Percentiles rank a stretch among this genome's conserved stretches.
phyloP scores from a whole-genome alignment of 2,888 invertebrate genomes.

The Yponomeuta sedellus region DNA sequence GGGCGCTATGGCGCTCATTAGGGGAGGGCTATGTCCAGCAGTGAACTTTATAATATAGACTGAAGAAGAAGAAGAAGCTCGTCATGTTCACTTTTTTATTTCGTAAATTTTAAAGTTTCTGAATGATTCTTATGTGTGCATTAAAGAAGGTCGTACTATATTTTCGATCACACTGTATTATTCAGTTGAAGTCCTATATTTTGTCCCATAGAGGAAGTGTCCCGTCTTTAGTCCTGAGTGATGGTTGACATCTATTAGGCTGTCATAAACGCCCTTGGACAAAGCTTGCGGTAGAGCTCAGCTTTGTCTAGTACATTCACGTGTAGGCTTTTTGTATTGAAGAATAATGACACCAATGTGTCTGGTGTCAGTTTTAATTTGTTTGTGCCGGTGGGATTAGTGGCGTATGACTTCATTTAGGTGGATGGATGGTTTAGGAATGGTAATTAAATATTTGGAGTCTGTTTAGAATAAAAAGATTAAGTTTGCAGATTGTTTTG shows the following conservation, averaged over 20 bases:
- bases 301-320: not conserved
- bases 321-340: not conserved
- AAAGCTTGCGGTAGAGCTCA: not conserved
- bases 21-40: too few species aligned
- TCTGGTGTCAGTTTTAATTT: not conserved
- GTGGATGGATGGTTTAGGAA: not conserved
- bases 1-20: too few species aligned
- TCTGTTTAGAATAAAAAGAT: too few species aligned
- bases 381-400: conserved; percentile 1
- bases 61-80: too few species aligned
- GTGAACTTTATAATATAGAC: too few species aligned
- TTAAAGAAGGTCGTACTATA: too few species aligned
- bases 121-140: too few species aligned
- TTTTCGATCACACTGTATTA: too few species aligned
- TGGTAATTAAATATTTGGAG: not conserved
- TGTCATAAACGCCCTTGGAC: not conserved
- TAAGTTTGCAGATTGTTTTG: too few species aligned
- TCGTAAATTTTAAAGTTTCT: too few species aligned
- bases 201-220: not conserved
- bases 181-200: not conserved
- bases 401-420: not conserved
- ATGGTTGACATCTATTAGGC: conserved; percentile 2
- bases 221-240: not conserved
- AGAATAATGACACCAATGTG: not conserved
- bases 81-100: too few species aligned